Evolutionary conservation across 2,113 vertebrate species (phyloP), one percentile per base, ranked within the genome.

Genomic region (Nicator chloris): DNA sequence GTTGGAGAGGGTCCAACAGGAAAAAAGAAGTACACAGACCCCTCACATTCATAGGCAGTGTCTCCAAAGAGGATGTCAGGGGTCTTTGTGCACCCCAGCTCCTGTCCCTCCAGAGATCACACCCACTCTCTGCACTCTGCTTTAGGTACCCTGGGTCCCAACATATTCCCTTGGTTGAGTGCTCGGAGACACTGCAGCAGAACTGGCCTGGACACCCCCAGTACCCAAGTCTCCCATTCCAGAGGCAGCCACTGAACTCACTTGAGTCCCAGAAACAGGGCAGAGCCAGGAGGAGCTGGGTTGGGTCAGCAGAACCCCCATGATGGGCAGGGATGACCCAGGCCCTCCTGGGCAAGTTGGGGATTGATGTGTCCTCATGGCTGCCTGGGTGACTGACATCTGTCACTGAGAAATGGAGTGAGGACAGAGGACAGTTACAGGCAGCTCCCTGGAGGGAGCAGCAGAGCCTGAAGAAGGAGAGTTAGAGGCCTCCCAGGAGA

Each of bases 361-460:
- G 28, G 7, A n/a, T 19, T 10, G 26, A 26, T 73, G 69, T 65
- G 45, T 59, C n/a, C n/a, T 28, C 5, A 2, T 12, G 77, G 50
- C 77, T 86, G n/a, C 56, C n/a, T 6, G 28, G 33, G 61, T 85
- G 82, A 64, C 61, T 85, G 82, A 64, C 70, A 47, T 68, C 51
- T 82, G 39, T 68, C 61, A 45, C 64, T 8, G 22, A 50, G 57
- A 60, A 19, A 60, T 10, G 44, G 61, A 70, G 39, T 3, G 9
- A 45, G 20, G 56, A 68, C 50, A 39, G 61, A 47, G 42, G 33
- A 53, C 80, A 90, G 56, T 45, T 89, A 33, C 59, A 66, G 30
- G 60, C 49, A 44, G 56, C 44, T 91, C 76, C 64, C 61, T 49
- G 57, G 78, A 84, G 72, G 76, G 68, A 92, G 83, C 83, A 93